Percentiles rank a stretch among this genome's conserved stretches.
Conservation (phyloP, 1,140 invertebrate species). For the Tetragnatha versicolor region DNA sequence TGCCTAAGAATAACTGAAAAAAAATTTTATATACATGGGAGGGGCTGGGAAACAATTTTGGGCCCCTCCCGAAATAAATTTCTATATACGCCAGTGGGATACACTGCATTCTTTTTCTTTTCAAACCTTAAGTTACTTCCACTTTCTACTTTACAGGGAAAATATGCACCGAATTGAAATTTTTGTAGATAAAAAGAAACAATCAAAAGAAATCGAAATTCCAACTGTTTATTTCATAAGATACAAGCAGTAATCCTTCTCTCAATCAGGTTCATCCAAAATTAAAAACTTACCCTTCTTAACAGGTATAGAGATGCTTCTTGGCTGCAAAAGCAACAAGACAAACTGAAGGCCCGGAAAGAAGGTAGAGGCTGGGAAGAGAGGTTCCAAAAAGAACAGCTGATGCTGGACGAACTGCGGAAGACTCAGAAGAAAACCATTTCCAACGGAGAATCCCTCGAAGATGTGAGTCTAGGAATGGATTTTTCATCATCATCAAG, state of each 20-base stretch:
- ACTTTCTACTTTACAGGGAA: not conserved
- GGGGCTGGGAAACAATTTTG: too few species aligned
- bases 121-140: not conserved
- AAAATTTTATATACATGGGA: too few species aligned
- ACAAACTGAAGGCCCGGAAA: constrained; percentile 62
- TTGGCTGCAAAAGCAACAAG: constrained; percentile 65
- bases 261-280: too few species aligned
- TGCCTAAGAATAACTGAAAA: too few species aligned
- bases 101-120: too few species aligned
- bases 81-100: too few species aligned
- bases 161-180: too few species aligned
- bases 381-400: constrained; percentile 62
- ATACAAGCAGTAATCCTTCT: too few species aligned
- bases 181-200: not conserved
- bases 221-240: too few species aligned
- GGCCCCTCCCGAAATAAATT: too few species aligned
- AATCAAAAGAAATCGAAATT: not conserved
- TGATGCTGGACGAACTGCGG: constrained; percentile 63
- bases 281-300: not conserved
- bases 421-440: constrained; percentile 49
- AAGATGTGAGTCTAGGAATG: constrained; percentile 35
- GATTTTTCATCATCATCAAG: constrained; percentile 53
- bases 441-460: constrained; percentile 19
- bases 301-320: constrained; percentile 50
- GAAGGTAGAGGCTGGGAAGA: constrained; percentile 59